These are phyloP conservation scores for Vidua macroura DNA, from an alignment of 2,113 vertebrate genomes.

Conservation along the genomic window DNA sequence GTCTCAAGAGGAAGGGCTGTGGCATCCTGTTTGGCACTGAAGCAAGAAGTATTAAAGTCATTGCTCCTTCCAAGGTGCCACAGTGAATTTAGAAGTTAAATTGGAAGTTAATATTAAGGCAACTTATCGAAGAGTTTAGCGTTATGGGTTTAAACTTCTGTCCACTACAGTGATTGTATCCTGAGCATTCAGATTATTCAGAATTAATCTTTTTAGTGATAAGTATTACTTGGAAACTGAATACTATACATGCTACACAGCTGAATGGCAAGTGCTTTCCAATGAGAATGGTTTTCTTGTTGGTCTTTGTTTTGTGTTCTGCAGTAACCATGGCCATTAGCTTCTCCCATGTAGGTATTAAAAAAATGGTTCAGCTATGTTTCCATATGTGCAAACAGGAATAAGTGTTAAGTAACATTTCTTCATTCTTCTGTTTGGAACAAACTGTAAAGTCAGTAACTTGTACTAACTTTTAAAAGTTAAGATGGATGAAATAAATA, in stretches of 20 bases:
- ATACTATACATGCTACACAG: rapidly evolving
- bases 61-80: background rate
- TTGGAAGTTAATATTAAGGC: background rate
- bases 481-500: background rate
- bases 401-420: background rate
- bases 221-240: background rate
- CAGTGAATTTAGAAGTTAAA: background rate
- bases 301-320: background rate
- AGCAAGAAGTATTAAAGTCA: background rate
- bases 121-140: background rate
- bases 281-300: background rate
- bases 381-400: background rate
- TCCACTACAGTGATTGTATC: background rate
- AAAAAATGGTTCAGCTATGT: background rate
- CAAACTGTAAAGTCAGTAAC: background rate
- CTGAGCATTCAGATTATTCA: background rate
- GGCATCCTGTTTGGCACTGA: background rate
- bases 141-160: background rate
- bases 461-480: background rate
- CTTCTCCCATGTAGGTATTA: background rate
- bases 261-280: background rate
- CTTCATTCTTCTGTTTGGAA: background rate
- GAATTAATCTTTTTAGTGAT: background rate
- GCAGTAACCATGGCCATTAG: background rate
- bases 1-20: background rate